Percentiles rank a stretch among this genome's conserved stretches.
Conservation (phyloP, 2,888 invertebrate species). For the Cacoxenus indagator region DNA sequence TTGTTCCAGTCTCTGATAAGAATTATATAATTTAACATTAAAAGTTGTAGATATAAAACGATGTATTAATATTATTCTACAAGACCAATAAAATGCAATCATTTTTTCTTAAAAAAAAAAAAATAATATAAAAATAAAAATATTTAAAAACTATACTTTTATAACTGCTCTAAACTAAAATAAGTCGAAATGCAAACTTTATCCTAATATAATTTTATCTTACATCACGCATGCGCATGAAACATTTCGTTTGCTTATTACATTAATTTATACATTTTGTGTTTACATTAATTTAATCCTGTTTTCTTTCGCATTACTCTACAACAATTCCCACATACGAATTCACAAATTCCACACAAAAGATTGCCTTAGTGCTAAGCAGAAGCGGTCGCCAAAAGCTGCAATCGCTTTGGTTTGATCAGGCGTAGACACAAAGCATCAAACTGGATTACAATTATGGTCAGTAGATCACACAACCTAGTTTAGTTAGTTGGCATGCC, state of each 20-base stretch:
- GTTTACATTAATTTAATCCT: not conserved
- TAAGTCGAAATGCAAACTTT: conserved; percentile 39
- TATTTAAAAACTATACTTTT: not conserved
- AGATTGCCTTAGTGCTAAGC: conserved; percentile 11
- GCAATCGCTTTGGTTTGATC: conserved; percentile 8
- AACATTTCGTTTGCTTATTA: conserved; percentile 59
- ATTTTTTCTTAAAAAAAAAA: too few relatives aligned
- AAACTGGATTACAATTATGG: conserved; percentile 71
- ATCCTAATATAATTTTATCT: conserved; percentile 71
- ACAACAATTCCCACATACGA: not conserved
- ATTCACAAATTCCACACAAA: not conserved
- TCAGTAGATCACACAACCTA: conserved; percentile 39
- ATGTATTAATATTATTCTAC: too few relatives aligned
- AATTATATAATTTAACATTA: too few relatives aligned
- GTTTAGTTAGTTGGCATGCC: not conserved
- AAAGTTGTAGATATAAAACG: too few relatives aligned
- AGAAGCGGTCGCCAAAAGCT: conserved; percentile 19
- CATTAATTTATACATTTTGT: not conserved
- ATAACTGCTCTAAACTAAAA: not conserved
- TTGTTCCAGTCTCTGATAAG: too few relatives aligned
- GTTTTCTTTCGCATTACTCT: conserved; percentile 7
- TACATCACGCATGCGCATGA: conserved; percentile 72
- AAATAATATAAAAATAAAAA: too few relatives aligned
- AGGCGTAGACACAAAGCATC: conserved; percentile 56
- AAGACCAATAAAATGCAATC: conserved; percentile 25